Evolutionary conservation across 2,797 vertebrate genomes (phyloP).

Genomic region (Gorsachius magnificus): DNA sequence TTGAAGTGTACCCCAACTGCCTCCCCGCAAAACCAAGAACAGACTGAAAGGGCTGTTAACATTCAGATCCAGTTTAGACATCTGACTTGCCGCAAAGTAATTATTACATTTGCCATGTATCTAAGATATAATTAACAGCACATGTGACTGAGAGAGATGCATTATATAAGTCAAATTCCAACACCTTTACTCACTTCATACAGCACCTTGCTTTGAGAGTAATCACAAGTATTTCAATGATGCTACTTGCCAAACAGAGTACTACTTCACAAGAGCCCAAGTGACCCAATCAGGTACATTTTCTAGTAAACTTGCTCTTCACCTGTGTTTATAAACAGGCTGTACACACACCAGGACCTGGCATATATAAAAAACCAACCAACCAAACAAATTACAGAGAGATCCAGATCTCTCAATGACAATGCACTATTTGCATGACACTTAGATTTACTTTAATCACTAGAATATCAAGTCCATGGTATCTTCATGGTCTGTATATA

Average conservation of each 20-base stretch:
- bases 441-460: not conserved
- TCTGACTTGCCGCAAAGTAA: not conserved
- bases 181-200: not conserved
- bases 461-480: not conserved
- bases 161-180: not conserved
- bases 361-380: not conserved
- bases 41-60: not conserved
- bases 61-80: not conserved
- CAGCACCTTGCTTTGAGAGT: not conserved
- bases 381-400: not conserved
- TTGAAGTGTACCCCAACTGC: not conserved
- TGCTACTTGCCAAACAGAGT: not conserved
- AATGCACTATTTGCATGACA: not conserved
- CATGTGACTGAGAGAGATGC: not conserved
- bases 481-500: not conserved
- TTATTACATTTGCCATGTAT: not conserved
- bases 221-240: not conserved
- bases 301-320: not conserved
- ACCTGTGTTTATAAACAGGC: not conserved
- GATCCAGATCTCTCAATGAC: not conserved
- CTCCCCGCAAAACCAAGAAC: not conserved
- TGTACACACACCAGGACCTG: not conserved
- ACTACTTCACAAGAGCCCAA: not conserved
- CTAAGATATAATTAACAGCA: not conserved
- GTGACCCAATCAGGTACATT: not conserved